Conservation (phyloP, 2,888 invertebrate species). For the Campaea margaritaria region DNA sequence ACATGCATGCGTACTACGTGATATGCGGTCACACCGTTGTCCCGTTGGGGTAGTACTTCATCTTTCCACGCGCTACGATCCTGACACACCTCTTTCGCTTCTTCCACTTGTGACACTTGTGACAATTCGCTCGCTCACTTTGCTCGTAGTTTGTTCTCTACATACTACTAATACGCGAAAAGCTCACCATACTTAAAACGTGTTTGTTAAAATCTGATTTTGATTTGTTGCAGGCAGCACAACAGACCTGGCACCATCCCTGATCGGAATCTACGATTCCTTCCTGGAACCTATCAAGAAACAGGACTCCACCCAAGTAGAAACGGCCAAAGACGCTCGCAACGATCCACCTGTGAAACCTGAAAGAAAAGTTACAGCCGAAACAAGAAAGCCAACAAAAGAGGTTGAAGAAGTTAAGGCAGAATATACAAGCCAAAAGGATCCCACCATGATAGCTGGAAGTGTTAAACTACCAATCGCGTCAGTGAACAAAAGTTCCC, state of each 20-base stretch:
- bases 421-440: conserved; percentile 52
- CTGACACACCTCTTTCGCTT: too few species aligned
- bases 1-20: too few species aligned
- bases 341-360: conserved; percentile 73
- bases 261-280: conserved; percentile 95
- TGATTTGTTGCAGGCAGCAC: conserved; percentile 90
- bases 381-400: conserved; percentile 4
- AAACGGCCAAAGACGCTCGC: conserved; percentile 81
- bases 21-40: too few species aligned
- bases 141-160: too few species aligned
- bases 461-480: conserved; percentile 76
- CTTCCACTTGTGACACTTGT: too few species aligned
- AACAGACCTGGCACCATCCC: conserved; percentile 93
- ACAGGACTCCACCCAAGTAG: conserved; percentile 63
- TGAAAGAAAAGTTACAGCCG: conserved; percentile 49
- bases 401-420: conserved; percentile 34
- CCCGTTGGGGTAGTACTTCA: too few species aligned
- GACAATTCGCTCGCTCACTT: too few species aligned
- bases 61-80: too few species aligned
- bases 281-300: conserved; percentile 83
- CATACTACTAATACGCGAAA: too few species aligned
- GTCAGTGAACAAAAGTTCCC: conserved; percentile 74
- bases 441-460: conserved; percentile 69
- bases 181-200: too few species aligned
- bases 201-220: too few species aligned